phyloP scores from a whole-genome alignment of 2,797 vertebrate genomes.

The Xenopus petersii region DNA sequence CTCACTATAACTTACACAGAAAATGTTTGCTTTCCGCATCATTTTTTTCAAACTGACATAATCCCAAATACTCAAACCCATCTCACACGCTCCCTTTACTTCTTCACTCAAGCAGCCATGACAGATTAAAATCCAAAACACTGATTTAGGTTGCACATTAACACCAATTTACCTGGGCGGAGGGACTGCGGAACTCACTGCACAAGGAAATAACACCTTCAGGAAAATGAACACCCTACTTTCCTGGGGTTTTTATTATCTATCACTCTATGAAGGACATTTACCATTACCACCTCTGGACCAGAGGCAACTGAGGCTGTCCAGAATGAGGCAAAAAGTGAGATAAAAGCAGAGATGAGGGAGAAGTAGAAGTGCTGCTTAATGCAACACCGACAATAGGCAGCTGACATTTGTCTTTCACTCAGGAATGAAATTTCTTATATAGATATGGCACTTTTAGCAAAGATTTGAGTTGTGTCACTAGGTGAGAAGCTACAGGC shows the following conservation, averaged over 20 bases:
- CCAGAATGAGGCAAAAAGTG: background rate
- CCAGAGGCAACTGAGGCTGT: conserved; percentile 4
- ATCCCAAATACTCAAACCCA: background rate
- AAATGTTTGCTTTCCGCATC: no score
- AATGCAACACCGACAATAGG: background rate
- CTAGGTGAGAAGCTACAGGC: background rate
- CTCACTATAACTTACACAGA: no score
- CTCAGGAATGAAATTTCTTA: background rate
- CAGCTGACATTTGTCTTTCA: conserved; percentile 5
- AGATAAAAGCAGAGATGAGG: conserved; percentile 7
- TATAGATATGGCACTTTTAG: conserved; percentile 3
- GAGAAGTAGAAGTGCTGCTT: background rate
- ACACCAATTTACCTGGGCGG: background rate
- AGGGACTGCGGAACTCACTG: background rate
- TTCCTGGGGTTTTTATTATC: conserved; percentile 24
- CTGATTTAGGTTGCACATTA: background rate
- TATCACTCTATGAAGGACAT: conserved; percentile 18
- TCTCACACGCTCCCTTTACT: background rate
- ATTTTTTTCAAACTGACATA: no score
- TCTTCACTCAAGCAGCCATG: background rate
- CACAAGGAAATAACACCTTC: background rate
- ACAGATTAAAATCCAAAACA: background rate
- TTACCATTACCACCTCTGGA: conserved; percentile 9
- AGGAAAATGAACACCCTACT: background rate
- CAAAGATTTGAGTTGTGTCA: background rate